Evolutionary conservation across 2,797 vertebrate genomes (phyloP).

Genomic region (Gymnoscopelus braueri): DNA sequence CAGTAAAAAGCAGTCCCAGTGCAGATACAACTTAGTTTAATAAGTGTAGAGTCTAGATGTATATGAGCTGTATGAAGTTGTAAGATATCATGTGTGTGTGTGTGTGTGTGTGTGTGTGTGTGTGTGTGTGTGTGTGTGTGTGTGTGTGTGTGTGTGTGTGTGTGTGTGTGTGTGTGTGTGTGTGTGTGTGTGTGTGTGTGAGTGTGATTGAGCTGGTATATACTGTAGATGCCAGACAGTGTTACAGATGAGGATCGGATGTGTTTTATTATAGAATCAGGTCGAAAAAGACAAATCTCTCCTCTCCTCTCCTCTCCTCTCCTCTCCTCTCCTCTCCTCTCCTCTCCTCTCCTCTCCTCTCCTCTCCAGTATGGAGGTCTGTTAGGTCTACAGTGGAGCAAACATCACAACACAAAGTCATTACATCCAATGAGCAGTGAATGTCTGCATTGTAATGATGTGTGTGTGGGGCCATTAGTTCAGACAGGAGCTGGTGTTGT

Average conservation of each 20-base stretch:
- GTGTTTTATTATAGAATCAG: neutral
- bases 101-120: constrained; percentile 4
- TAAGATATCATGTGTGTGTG: neutral
- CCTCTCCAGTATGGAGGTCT: constrained; percentile 2
- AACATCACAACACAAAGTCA: constrained; percentile 21
- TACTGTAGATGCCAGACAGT: neutral
- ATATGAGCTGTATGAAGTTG: too few relatives aligned
- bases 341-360: neutral
- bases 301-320: neutral
- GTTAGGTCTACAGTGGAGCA: constrained; percentile 2
- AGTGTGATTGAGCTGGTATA: neutral
- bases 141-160: constrained; percentile 6
- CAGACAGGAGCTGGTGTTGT: constrained; percentile 17
- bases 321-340: neutral
- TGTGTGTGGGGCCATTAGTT: constrained; percentile 20
- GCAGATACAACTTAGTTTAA: too few relatives aligned
- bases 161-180: constrained; percentile 7
- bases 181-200: constrained; percentile 1
- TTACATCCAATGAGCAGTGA: constrained; percentile 14
- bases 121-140: constrained; percentile 6
- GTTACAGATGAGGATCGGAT: constrained; percentile 2
- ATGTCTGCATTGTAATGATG: constrained; percentile 36
- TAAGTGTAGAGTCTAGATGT: too few relatives aligned
- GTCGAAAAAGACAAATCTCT: neutral
- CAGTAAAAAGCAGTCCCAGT: neutral